Conservation (phyloP, 2,113 vertebrate species). For the Drymodes brunneopygia region DNA sequence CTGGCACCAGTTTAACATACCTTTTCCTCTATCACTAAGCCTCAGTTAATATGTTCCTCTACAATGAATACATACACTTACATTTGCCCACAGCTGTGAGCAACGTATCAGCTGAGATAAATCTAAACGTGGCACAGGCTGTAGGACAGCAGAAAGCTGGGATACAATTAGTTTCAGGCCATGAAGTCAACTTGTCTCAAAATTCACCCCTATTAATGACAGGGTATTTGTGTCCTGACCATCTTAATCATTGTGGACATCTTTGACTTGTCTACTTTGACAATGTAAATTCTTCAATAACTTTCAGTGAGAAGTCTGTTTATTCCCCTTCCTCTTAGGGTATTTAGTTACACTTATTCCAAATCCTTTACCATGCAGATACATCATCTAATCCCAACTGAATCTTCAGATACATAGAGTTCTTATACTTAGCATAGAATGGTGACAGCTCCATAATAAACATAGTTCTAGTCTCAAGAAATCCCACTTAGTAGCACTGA, state of each 20-base stretch:
- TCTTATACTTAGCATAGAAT: not conserved
- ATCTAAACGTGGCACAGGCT: not conserved
- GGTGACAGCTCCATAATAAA: not conserved
- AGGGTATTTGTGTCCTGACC: not conserved
- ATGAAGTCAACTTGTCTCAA: not conserved
- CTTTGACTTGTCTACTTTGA: not conserved
- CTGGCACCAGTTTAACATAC: not conserved
- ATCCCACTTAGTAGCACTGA: not conserved
- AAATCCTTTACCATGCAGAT: not conserved
- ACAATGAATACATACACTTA: accelerated
- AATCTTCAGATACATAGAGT: not conserved
- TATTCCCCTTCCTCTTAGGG: not conserved
- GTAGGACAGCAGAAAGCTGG: not conserved
- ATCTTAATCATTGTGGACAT: not conserved
- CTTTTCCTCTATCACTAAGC: not conserved
- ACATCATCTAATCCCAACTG: not conserved
- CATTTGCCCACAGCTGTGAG: not conserved
- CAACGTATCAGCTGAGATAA: not conserved
- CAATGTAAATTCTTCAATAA: not conserved
- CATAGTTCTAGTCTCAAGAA: not conserved
- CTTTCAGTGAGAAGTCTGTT: not conserved
- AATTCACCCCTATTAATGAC: not conserved
- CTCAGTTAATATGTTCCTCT: not conserved
- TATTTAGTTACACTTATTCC: not conserved
- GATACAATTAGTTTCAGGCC: not conserved